A percentile compares a stretch with the other conserved stretches of the same genome.
These are phyloP conservation scores for Pollimyrus isidori DNA, from an alignment of 2,113 vertebrate genomes.

Conservation along the genomic window DNA sequence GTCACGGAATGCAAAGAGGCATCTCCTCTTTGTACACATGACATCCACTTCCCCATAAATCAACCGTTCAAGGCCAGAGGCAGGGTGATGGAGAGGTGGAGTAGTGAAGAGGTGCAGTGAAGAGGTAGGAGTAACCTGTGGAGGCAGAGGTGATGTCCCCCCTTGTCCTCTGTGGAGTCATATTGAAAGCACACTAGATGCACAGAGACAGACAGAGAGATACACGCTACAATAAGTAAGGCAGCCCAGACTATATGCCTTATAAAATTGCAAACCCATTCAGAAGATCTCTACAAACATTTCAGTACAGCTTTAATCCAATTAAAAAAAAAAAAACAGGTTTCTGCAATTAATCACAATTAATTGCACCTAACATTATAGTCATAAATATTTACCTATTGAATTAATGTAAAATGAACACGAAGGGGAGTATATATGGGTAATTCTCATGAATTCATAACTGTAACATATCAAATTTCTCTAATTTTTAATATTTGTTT, in stretches of 20 bases:
- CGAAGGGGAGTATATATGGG: neutral
- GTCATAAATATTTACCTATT: neutral
- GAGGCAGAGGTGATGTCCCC: neutral
- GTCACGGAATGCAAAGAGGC: neutral
- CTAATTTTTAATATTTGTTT: neutral
- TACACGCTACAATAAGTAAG: neutral
- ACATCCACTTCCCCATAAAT: neutral
- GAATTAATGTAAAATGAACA: neutral
- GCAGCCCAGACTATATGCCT: neutral
- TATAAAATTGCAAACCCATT: neutral
- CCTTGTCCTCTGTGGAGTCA: neutral
- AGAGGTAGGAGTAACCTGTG: neutral
- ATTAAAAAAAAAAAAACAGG: neutral
- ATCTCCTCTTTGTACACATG: neutral
- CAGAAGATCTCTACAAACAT: neutral
- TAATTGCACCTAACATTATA: neutral
- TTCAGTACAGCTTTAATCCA: neutral
- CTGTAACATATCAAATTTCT: neutral
- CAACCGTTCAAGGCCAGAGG: neutral
- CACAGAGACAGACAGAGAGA: neutral
- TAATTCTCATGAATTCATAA: neutral
- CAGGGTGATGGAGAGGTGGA: neutral
- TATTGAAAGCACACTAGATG: neutral
- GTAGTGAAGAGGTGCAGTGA: neutral
- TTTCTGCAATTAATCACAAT: neutral